phyloP scores from a whole-genome alignment of 2,113 vertebrate genomes.

The Sprattus sprattus region DNA sequence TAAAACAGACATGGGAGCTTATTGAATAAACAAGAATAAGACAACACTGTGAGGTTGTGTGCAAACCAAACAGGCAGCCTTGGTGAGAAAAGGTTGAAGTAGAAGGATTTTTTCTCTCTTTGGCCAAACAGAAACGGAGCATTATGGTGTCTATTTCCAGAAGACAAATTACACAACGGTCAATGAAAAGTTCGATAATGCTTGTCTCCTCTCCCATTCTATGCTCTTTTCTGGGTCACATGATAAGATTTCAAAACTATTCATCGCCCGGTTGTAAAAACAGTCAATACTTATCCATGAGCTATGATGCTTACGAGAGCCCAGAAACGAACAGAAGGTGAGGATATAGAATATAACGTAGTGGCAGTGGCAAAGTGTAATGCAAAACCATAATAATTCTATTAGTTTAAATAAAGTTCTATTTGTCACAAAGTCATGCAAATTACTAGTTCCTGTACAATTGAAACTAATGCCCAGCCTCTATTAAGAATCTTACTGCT shows the following conservation, averaged over 20 bases:
- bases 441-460: too few relatives aligned
- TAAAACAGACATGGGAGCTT: not conserved
- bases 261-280: not conserved
- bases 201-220: not conserved
- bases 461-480: too few relatives aligned
- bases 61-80: not conserved
- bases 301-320: too few relatives aligned
- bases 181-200: not conserved
- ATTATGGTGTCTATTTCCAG: not conserved
- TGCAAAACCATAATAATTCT: too few relatives aligned
- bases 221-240: not conserved
- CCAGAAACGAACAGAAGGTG: too few relatives aligned
- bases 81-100: not conserved
- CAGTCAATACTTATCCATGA: too few relatives aligned
- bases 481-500: too few relatives aligned
- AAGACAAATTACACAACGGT: not conserved
- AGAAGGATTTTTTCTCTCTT: not conserved
- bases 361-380: too few relatives aligned
- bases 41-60: not conserved
- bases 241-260: not conserved
- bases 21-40: not conserved
- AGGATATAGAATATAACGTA: too few relatives aligned
- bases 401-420: too few relatives aligned
- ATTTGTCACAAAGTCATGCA: too few relatives aligned
- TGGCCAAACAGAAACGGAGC: not conserved